Conservation (phyloP, 2,888 invertebrate species). For the Pristionchus entomophagus region DNA sequence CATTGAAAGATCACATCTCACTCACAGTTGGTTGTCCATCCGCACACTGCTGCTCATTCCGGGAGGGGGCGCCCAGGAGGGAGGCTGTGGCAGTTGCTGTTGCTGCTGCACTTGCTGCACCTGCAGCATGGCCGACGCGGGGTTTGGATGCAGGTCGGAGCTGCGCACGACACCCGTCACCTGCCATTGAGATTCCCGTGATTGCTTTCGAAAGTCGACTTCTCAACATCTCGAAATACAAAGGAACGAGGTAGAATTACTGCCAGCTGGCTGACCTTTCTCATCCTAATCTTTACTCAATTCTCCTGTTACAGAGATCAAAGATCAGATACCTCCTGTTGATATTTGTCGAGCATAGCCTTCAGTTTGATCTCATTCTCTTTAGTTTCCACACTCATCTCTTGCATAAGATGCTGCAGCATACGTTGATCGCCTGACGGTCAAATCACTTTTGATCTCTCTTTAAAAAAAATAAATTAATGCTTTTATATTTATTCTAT, state of each 20-base stretch:
- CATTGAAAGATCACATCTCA: neutral
- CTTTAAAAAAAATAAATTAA: too few relatives aligned
- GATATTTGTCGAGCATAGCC: conserved; percentile 74
- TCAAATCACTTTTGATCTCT: neutral
- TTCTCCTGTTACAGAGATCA: too few relatives aligned
- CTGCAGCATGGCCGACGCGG: neutral
- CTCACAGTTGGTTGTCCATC: conserved; percentile 52
- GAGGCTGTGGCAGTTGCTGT: conserved; percentile 49
- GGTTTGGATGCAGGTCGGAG: neutral
- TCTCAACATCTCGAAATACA: neutral
- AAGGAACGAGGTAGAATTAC: too few relatives aligned
- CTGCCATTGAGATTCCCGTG: neutral
- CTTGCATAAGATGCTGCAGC: conserved; percentile 38
- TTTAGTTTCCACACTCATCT: conserved; percentile 50
- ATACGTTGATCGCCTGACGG: conserved; percentile 10
- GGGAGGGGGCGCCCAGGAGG: conserved; percentile 40
- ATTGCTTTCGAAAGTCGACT: neutral
- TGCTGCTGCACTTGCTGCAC: conserved; percentile 55
- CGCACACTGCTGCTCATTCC: conserved; percentile 48
- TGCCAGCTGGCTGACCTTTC: too few relatives aligned
- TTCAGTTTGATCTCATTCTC: conserved; percentile 66
- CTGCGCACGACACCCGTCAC: conserved; percentile 1
- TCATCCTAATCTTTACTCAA: too few relatives aligned
- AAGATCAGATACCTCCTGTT: conserved; percentile 57
- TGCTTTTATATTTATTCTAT: too few relatives aligned